Evolutionary conservation across 2,888 invertebrate genomes (phyloP).

Genomic region (Xestia ashworthii): DNA sequence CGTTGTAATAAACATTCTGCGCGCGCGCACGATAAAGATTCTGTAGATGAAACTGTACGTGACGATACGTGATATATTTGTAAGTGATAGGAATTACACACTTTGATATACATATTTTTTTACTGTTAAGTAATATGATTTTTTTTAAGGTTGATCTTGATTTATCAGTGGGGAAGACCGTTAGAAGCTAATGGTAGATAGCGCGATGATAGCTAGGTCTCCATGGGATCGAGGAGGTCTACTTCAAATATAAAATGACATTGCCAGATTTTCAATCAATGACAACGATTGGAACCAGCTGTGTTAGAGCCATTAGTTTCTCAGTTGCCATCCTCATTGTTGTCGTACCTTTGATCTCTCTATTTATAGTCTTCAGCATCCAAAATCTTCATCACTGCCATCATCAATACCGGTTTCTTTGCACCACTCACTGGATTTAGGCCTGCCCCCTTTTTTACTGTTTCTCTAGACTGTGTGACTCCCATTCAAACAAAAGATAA

Average conservation of each 20-base stretch:
- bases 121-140: neutral
- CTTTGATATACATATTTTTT: neutral
- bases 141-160: neutral
- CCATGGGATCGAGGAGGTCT: neutral
- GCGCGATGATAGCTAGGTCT: neutral
- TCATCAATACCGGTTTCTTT: neutral
- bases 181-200: too few relatives aligned
- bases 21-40: constrained; percentile 58
- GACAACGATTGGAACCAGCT: neutral
- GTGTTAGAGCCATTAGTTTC: neutral
- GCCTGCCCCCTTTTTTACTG: neutral
- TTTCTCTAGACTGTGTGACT: neutral
- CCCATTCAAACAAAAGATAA: neutral
- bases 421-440: neutral
- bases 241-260: neutral
- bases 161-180: neutral
- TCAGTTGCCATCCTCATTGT: neutral
- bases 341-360: neutral
- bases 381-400: neutral
- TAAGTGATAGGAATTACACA: constrained; percentile 30
- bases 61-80: constrained; percentile 50
- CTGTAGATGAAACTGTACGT: constrained; percentile 59
- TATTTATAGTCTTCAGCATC: neutral
- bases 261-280: neutral
- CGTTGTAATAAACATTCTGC: constrained; percentile 69